Percentiles rank a stretch among this genome's conserved stretches.
These are phyloP conservation scores for fruit fly (Drosophila melanogaster) DNA, from an alignment of 1,140 invertebrate genomes.

Conservation along the genomic window Release_6_plus_ISO1_MT NT_037436.4:22370501-22371000, in stretches of 20 bases:
- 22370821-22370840: slow-evolving; percentile 47
- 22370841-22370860: slow-evolving; percentile 82
- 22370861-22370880: slow-evolving; percentile 38
- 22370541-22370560: slow-evolving; percentile 48
- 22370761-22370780: slow-evolving; percentile 50
- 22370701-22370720: slow-evolving; percentile 84
- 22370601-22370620: not conserved
- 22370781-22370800: slow-evolving; percentile 47
- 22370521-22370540: slow-evolving; percentile 34
- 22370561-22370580: slow-evolving; percentile 34
- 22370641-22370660: slow-evolving; percentile 7
- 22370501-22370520: slow-evolving; percentile 63
- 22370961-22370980: slow-evolving; percentile 83
- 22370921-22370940: slow-evolving; percentile 11
- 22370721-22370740: slow-evolving; percentile 82
- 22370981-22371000: slow-evolving; percentile 83
- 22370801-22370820: slow-evolving; percentile 11
- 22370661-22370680: slow-evolving; percentile 70
- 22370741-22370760: slow-evolving; percentile 47
- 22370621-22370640: not conserved
- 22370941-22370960: slow-evolving; percentile 82
- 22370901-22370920: not conserved
- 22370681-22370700: slow-evolving; percentile 83
- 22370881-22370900: slow-evolving; percentile 61
- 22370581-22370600: slow-evolving; percentile 30